Evolutionary conservation across 2,888 invertebrate genomes (phyloP), one percentile per base, ranked within the genome.

Genomic region (Nemurella pictetii): DNA sequence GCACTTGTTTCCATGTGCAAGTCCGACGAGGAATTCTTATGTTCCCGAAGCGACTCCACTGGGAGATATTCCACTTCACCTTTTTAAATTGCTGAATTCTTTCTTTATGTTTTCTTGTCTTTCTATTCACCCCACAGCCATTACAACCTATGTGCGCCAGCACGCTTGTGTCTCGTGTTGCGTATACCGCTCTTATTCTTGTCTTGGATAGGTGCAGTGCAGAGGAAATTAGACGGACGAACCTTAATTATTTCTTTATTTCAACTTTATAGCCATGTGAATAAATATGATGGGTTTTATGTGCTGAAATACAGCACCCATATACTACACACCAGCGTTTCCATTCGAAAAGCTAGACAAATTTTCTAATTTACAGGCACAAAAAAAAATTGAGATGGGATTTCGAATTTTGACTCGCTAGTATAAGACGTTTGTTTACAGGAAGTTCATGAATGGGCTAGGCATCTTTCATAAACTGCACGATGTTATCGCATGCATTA

Each of bases 51-150:
- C 83, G 84, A 78, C 85, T 32, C 86, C 86, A 27, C 72, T 83
- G 89, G 89, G 89, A 88, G 88, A 88, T 87, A 89, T 89, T 89
- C 88, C 86, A 85, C 86, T 86, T 87, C 88, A 86, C 87, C 87
- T 88, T 89, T 78, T 88, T 88, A 88, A 88, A 88, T 88, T 88
- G 88, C 88, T 87, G 87, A 88, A 87, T 88, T 87, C 87, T 88
- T 87, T 88, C 87, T 87, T 87, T 88, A 82, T 72, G 55, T 28
- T 82, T 82, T 72, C 82, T 82, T 82, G 82, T 27, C 82, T 82
- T 82, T 28, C 55, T 55, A n/a, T 82, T 82, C 82, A 36, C 82
- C 55, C 82, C 55, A 72, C 82, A 36, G 29, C 82, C 82, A 82
- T 82, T 82, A 82, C 55, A 78, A 78, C 30, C 78, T 78, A 78